These are phyloP conservation scores for Melanotaenia boesemani DNA, from an alignment of 2,797 vertebrate genomes.

Conservation along the genomic window DNA sequence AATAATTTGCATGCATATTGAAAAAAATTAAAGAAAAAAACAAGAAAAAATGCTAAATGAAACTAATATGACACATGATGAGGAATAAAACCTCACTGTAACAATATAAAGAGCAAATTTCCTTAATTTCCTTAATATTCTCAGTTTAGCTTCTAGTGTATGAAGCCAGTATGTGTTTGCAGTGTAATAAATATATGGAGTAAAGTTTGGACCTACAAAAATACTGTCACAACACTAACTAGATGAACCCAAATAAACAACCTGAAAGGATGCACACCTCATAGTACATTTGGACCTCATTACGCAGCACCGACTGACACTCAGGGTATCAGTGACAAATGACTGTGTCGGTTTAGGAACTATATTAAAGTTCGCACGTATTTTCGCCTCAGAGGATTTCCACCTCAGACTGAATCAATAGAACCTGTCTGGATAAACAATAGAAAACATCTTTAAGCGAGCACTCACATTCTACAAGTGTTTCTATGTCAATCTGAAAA, in stretches of 20 bases:
- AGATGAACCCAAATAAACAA: neutral
- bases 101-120: neutral
- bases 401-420: conserved; percentile 52
- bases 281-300: conserved; percentile 16
- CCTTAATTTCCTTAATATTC: neutral
- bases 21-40: neutral
- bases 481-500: neutral
- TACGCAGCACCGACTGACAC: conserved; percentile 14
- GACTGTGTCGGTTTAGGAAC: conserved; percentile 4
- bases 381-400: conserved; percentile 34
- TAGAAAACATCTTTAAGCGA: conserved; percentile 17
- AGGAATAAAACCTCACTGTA: neutral
- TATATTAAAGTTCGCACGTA: conserved; percentile 38
- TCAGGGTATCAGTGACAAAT: conserved; percentile 35
- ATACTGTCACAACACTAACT: neutral
- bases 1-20: conserved; percentile 24
- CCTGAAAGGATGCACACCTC: conserved; percentile 7
- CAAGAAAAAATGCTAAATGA: neutral
- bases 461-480: neutral
- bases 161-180: neutral
- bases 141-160: neutral
- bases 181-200: neutral
- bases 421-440: conserved; percentile 39
- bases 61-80: neutral
- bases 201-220: neutral